Base-by-base conservation (phyloP, 2,113 vertebrate genomes). In the Mirza zaza region DNA sequence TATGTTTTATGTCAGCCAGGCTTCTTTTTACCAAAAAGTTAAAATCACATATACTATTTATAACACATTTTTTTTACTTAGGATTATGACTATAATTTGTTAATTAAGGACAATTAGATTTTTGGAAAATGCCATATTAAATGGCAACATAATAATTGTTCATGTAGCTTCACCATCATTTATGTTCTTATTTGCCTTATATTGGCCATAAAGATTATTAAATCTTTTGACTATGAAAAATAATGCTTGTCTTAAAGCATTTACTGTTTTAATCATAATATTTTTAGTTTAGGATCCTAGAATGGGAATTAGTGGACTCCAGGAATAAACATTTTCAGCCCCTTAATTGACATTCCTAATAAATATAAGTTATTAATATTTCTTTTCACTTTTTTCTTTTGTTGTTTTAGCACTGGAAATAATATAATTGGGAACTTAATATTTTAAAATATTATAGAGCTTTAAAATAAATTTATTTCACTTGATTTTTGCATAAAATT, bases 41-140 rank as follows among this genome's bases (percentile, higher is more conserved):
- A 68, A 83, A 89, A 61, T 67, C 23, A 73, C 52, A 89, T 29
- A 6, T 32, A 87, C 10, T 39, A 80, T 91, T 76, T 81, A 23
- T 68, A 97, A 45, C 25, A 61, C 34, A 65, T 70, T 83, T 92
- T 88, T 96, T 79, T 82, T 82, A 77, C 6, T 94, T 91, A 77
- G 39, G 9, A 73, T 81, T 91, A 81, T 14, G 71, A 29, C 25
- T 68, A 20, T 87, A 14, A 9, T 92, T 67, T 36, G 18, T 59
- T 92, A 92, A 87, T 75, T 87, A 96, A 83, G 20, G 21, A 7
- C 87, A 94, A 83, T 42, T 75, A 75, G 11, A 92, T 1, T 52
- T 4, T 50, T 94, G 27, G 23, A 85, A 93, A 92, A 85, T 76
- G 32, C 23, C 48, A 45, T 86, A 65, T 42, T 90, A 88, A 86